Percentiles rank a stretch among this genome's conserved stretches.
Evolutionary conservation across 2,888 invertebrate species (phyloP).

Genomic region (Harpalus rubripes): DNA sequence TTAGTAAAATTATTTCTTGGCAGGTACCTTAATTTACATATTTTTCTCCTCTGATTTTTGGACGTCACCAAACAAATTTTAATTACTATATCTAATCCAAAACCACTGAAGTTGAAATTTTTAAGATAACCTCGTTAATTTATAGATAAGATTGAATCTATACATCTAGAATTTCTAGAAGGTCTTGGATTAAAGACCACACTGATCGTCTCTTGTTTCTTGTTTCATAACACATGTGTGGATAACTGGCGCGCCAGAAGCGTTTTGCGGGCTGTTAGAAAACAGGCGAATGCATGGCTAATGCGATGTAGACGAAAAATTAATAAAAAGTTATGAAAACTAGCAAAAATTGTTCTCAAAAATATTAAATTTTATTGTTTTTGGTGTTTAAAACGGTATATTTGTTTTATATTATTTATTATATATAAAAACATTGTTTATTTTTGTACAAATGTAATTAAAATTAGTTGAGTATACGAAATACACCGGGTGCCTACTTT

Average conservation of each 20-base stretch:
- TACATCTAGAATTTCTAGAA: not conserved
- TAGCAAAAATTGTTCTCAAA: too few species aligned
- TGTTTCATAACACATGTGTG: slow-evolving; percentile 37
- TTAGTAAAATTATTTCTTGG: not conserved
- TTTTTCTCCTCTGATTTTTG: not conserved
- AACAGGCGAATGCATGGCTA: slow-evolving; percentile 33
- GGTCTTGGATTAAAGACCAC: slow-evolving; percentile 29
- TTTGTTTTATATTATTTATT: too few species aligned
- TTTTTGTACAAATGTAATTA: too few species aligned
- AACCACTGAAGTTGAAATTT: not conserved
- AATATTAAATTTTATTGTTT: too few species aligned
- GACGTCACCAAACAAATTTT: not conserved
- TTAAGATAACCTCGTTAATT: not conserved
- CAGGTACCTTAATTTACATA: slow-evolving; percentile 31
- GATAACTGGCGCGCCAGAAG: slow-evolving; percentile 55
- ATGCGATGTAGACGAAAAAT: slow-evolving; percentile 9
- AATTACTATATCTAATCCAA: slow-evolving; percentile 24
- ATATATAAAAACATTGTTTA: too few species aligned
- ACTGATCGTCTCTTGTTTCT: slow-evolving; percentile 18
- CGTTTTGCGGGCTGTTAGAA: slow-evolving; percentile 24
- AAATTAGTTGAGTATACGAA: too few species aligned
- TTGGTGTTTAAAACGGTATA: too few species aligned
- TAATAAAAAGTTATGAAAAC: too few species aligned
- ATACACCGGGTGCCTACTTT: too few species aligned
- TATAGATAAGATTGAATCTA: not conserved